Conservation (phyloP, 53 echinoderm and acorn worm genomes). For the Holothuria scabra region DNA sequence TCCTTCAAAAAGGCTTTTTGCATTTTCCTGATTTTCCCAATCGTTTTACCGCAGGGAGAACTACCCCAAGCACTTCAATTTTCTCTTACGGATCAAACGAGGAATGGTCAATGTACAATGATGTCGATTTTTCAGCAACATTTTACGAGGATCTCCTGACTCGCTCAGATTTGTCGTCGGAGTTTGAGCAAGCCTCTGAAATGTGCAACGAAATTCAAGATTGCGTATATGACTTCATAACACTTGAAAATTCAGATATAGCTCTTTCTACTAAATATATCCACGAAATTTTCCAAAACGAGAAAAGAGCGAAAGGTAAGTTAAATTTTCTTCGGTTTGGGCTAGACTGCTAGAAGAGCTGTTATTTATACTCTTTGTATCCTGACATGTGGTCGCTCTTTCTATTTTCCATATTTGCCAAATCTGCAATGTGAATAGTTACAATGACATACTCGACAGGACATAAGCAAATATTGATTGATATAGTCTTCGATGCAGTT, state of each 20-base stretch:
- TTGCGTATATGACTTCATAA: conserved; percentile 61
- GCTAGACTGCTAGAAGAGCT: no score
- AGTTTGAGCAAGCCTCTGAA: conserved; percentile 2
- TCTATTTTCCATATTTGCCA: no score
- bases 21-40: no score
- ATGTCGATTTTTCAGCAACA: conserved; percentile 44
- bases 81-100: conserved; percentile 57
- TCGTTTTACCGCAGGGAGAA: conserved; percentile 61
- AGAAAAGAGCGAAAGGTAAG: not conserved
- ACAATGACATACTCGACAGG: no score
- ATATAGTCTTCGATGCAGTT: no score
- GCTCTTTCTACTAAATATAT: not conserved
- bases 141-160: conserved; percentile 45
- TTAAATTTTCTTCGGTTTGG: no score
- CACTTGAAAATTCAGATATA: not conserved
- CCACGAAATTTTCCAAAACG: not conserved
- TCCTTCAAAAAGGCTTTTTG: no score
- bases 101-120: conserved; percentile 55
- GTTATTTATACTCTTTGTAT: no score
- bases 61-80: conserved; percentile 23
- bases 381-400: no score
- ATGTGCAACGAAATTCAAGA: conserved; percentile 41
- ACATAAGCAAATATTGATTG: no score
- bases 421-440: no score
- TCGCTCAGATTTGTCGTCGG: not conserved